phyloP scores from a whole-genome alignment of 2,888 invertebrate genomes.

The Arge pagana region DNA sequence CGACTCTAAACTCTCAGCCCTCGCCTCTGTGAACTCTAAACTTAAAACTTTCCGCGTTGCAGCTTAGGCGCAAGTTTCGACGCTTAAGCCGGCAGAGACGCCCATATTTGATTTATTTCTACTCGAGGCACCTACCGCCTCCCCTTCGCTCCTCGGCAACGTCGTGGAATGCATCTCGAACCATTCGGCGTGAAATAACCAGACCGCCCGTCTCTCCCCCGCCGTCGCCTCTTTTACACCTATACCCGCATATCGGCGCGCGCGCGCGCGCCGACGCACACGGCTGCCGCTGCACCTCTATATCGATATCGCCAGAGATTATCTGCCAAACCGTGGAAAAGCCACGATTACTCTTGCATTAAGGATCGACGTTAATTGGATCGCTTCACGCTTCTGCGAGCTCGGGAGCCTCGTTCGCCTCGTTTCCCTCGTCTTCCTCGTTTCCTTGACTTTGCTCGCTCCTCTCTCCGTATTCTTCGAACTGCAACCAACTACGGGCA shows the following conservation, averaged over 20 bases:
- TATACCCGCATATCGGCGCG: background rate
- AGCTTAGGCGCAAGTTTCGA: slow-evolving; percentile 17
- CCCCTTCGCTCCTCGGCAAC: too few species aligned
- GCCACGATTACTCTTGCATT: slow-evolving; percentile 8
- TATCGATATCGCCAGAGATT: slow-evolving; percentile 16
- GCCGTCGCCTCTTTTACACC: background rate
- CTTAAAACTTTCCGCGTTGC: slow-evolving; percentile 17
- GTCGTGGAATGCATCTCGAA: slow-evolving; percentile 39
- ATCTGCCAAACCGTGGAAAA: slow-evolving; percentile 18
- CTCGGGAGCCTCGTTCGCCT: background rate
- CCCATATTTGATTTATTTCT: slow-evolving; percentile 22
- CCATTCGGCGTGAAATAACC: slow-evolving; percentile 46
- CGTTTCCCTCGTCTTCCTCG: slow-evolving; percentile 24
- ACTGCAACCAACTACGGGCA: slow-evolving; percentile 16
- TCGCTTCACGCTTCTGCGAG: slow-evolving; percentile 7
- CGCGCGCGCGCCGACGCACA: too few species aligned
- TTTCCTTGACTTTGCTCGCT: slow-evolving; percentile 17
- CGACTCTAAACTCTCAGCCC: slow-evolving; percentile 20
- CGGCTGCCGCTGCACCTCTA: background rate
- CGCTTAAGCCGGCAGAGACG: slow-evolving; percentile 20
- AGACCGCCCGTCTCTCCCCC: slow-evolving; percentile 9
- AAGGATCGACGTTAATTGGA: slow-evolving; percentile 19
- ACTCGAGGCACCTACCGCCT: slow-evolving; percentile 5
- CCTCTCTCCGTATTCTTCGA: slow-evolving; percentile 17
- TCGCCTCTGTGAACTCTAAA: slow-evolving; percentile 13